phyloP scores from a whole-genome alignment of 2,113 vertebrate species.

The Gymnogyps californianus region DNA sequence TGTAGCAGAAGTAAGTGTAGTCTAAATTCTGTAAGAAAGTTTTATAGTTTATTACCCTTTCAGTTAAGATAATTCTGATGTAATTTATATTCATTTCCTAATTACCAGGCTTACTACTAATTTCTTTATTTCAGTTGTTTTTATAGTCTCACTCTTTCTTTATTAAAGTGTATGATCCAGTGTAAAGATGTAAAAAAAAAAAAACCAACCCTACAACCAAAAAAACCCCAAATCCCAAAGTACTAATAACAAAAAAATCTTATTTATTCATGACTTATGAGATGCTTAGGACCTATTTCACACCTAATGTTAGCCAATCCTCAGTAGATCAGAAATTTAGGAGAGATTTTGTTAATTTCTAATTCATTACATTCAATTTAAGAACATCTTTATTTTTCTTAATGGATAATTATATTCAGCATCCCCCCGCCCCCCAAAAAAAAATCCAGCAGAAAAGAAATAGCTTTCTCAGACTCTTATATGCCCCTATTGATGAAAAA shows the following conservation, averaged over 20 bases:
- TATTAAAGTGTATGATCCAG: background rate
- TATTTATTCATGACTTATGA: background rate
- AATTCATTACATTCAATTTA: background rate
- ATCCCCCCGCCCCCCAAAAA: fast-evolving
- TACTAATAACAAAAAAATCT: background rate
- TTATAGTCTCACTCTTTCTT: background rate
- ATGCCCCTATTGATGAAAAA: background rate
- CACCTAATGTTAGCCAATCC: background rate
- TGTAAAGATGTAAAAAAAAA: background rate
- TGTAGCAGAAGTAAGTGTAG: background rate
- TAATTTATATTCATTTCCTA: background rate
- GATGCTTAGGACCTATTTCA: background rate
- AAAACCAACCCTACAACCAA: no score
- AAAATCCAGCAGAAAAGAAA: background rate
- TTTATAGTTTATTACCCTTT: background rate
- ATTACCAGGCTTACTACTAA: background rate
- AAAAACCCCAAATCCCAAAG: background rate
- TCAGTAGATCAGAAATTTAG: background rate
- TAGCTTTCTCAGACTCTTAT: background rate
- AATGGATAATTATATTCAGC: background rate
- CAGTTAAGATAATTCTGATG: background rate
- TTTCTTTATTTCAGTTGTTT: background rate
- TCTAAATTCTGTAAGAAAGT: background rate
- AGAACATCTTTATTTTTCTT: background rate
- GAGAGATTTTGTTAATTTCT: background rate